Evolutionary conservation across 2,113 vertebrate species (phyloP).

Genomic region (Protobothrops flavoviridis): DNA sequence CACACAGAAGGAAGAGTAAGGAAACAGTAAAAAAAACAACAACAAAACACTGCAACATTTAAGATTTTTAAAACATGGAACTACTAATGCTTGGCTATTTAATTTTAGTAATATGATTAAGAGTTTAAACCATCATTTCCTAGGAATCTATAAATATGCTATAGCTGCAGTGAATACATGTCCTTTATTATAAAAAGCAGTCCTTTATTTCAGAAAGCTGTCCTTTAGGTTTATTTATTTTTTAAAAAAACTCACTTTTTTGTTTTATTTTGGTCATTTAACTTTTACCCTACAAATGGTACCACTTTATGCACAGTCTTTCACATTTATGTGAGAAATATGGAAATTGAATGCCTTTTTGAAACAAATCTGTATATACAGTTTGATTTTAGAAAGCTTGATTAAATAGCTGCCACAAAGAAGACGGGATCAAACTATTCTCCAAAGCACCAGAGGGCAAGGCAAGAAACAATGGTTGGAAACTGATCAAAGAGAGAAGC

Average conservation of each 20-base stretch:
- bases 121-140: background rate
- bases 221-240: background rate
- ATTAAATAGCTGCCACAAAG: too few relatives aligned
- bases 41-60: background rate
- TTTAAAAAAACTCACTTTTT: background rate
- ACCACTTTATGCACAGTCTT: background rate
- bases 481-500: too few relatives aligned
- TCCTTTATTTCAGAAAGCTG: background rate
- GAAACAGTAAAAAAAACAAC: background rate
- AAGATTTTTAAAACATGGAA: background rate
- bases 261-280: background rate
- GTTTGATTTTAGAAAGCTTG: background rate
- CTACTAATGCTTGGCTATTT: background rate
- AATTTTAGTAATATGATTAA: background rate
- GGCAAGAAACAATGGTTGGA: too few relatives aligned
- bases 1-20: background rate
- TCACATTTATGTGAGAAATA: background rate
- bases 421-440: too few relatives aligned
- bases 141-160: background rate
- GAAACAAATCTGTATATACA: background rate
- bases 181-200: background rate
- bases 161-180: background rate
- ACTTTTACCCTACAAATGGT: background rate
- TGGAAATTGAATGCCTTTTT: background rate
- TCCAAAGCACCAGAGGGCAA: too few relatives aligned